phyloP scores from a whole-genome alignment of 2,113 vertebrate genomes.

The Trachemys scripta region DNA sequence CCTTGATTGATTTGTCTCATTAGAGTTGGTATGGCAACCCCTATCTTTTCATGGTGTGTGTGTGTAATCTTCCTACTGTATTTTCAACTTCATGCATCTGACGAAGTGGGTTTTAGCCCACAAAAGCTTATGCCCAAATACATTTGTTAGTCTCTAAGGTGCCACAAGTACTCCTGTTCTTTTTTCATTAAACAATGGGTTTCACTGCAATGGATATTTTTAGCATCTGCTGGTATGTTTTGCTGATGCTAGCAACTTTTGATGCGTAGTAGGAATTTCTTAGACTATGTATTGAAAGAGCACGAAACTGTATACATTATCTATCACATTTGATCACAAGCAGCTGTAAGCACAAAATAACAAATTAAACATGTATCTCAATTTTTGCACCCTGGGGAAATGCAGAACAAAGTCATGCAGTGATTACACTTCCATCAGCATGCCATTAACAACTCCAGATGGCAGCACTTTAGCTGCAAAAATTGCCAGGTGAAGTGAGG shows the following conservation, averaged over 20 bases:
- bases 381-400: conserved; percentile 62
- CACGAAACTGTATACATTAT: conserved; percentile 67
- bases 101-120: too few species aligned
- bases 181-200: neutral
- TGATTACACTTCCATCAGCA: conserved; percentile 72
- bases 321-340: conserved; percentile 66
- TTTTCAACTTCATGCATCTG: too few species aligned
- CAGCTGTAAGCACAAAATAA: conserved; percentile 71
- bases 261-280: conserved; percentile 56
- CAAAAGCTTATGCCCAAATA: too few species aligned
- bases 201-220: conserved; percentile 44
- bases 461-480: conserved; percentile 71
- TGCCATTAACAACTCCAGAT: conserved; percentile 77
- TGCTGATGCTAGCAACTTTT: conserved; percentile 49
- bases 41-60: too few species aligned
- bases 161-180: too few species aligned
- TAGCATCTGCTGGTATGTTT: conserved; percentile 53
- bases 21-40: too few species aligned
- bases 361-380: conserved; percentile 72
- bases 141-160: too few species aligned
- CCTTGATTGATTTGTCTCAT: too few species aligned
- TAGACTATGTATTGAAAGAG: conserved; percentile 44
- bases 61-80: too few species aligned
- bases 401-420: conserved; percentile 61
- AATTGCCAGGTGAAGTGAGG: conserved; percentile 67